Evolutionary conservation across 2,888 invertebrate genomes (phyloP).

Genomic region (Creontiades dilutus): DNA sequence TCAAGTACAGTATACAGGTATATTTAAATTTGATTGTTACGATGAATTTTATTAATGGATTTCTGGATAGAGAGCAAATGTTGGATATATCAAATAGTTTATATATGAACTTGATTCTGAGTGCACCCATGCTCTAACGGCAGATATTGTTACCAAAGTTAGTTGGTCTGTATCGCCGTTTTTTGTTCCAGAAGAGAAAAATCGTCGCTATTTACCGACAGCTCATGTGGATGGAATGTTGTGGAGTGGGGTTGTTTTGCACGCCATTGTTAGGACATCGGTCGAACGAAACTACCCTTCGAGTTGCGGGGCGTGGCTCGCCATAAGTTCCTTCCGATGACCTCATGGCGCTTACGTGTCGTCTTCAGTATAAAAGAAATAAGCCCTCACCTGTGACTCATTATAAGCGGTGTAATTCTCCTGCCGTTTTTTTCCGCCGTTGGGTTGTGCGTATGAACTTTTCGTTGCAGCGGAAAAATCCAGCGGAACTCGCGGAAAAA

Average conservation of each 20-base stretch:
- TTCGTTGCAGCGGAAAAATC: neutral
- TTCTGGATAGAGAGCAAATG: no score
- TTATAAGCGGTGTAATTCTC: neutral
- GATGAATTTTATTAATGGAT: no score
- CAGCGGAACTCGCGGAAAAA: neutral
- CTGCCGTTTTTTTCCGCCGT: neutral
- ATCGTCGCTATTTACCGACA: neutral
- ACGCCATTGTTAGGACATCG: neutral
- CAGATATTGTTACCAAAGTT: no score
- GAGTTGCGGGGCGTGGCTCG: neutral
- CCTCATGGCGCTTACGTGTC: constrained; percentile 23
- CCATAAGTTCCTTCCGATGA: neutral
- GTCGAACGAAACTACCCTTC: neutral
- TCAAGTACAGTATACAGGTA: no score
- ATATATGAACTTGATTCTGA: no score
- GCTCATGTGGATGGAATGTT: neutral
- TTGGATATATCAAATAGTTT: no score
- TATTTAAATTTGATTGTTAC: no score
- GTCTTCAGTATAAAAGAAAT: neutral
- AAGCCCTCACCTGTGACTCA: neutral
- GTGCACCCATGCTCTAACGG: no score
- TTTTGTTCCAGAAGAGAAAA: neutral
- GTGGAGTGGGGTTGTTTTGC: neutral
- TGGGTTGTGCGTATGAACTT: neutral
- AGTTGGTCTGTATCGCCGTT: no score